Conservation (phyloP, 1,140 invertebrate species). For the Sipha flava region DNA sequence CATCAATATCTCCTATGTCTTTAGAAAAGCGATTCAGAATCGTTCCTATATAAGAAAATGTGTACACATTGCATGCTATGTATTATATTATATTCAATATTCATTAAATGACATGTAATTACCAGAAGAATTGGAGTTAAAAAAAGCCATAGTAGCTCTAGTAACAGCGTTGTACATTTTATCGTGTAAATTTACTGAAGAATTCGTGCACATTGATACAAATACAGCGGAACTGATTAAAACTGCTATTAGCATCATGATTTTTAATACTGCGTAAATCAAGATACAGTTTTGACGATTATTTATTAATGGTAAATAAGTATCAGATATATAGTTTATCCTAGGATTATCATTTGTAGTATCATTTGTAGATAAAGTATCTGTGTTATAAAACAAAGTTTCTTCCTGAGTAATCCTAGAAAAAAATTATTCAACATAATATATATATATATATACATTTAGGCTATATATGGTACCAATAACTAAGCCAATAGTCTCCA, state of each 20-base stretch:
- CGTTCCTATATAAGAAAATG: conserved; percentile 46
- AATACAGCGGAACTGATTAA: conserved; percentile 60
- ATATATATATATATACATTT: too few relatives aligned
- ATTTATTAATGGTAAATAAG: background rate
- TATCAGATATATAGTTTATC: conserved; percentile 41
- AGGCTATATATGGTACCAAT: conserved; percentile 50
- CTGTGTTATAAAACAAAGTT: too few relatives aligned
- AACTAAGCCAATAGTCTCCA: conserved; percentile 68
- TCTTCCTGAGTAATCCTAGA: too few relatives aligned
- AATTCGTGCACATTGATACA: conserved; percentile 67
- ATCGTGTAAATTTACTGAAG: conserved; percentile 74
- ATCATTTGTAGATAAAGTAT: too few relatives aligned
- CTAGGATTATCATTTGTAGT: too few relatives aligned
- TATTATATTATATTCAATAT: too few relatives aligned
- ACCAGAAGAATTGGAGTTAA: conserved; percentile 71
- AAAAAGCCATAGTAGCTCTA: conserved; percentile 75
- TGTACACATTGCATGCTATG: too few relatives aligned
- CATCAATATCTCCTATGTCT: conserved; percentile 74
- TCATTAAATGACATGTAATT: background rate
- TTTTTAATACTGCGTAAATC: conserved; percentile 54
- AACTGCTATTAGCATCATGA: conserved; percentile 52
- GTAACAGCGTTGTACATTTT: conserved; percentile 73
- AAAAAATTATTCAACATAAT: too few relatives aligned
- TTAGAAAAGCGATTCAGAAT: conserved; percentile 69
- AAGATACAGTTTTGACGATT: conserved; percentile 47